These are phyloP conservation scores for Echinops telfairi DNA, from an alignment of 2,113 vertebrate species.

Conservation along the genomic window DNA sequence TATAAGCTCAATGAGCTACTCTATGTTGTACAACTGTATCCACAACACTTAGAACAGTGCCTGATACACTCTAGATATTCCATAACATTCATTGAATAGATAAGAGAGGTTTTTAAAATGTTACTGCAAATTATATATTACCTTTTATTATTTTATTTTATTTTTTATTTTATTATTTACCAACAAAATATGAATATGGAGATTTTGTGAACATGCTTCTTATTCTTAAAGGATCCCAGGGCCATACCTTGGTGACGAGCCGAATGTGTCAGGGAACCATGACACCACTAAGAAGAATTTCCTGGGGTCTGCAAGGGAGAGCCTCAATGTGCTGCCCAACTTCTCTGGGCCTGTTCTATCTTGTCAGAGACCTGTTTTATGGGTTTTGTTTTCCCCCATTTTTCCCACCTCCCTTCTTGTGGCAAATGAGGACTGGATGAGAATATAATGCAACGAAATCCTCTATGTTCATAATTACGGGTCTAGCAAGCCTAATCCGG, in stretches of 20 bases:
- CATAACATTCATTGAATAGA: not conserved
- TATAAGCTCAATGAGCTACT: not conserved
- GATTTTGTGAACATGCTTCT: not conserved
- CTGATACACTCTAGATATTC: not conserved
- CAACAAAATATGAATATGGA: not conserved
- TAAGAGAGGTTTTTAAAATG: no score
- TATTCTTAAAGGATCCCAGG: not conserved
- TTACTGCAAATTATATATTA: no score
- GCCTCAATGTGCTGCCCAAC: not conserved
- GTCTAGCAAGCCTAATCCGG: no score
- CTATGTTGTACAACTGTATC: not conserved
- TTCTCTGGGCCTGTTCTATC: not conserved
- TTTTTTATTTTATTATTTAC: no score
- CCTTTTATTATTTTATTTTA: no score
- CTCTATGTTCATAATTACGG: no score
- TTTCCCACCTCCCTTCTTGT: not conserved
- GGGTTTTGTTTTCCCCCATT: not conserved
- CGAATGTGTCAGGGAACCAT: not conserved
- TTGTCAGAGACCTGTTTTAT: not conserved
- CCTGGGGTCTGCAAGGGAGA: not conserved
- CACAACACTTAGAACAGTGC: not conserved
- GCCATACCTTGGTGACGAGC: not conserved
- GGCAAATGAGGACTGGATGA: no score
- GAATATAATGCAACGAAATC: no score
- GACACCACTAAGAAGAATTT: not conserved